Conservation (phyloP, 1,140 invertebrate species). For the Gryllus bimaculatus region DNA sequence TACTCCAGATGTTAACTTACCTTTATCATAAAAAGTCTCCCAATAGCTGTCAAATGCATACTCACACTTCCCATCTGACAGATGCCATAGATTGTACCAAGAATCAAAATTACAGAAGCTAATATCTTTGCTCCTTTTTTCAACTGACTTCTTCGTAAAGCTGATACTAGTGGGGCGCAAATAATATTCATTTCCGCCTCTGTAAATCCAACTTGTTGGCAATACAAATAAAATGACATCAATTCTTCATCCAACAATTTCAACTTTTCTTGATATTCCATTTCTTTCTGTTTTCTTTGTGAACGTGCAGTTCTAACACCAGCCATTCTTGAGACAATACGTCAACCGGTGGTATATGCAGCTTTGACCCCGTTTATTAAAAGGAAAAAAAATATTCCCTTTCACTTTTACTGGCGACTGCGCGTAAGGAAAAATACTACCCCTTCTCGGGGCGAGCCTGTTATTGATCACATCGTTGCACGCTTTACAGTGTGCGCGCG, state of each 20-base stretch:
- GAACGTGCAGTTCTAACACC: not conserved
- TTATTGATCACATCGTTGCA: too few relatives aligned
- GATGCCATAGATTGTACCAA: conserved; percentile 32
- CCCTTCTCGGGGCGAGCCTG: too few relatives aligned
- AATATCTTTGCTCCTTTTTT: conserved; percentile 36
- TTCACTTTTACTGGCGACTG: too few relatives aligned
- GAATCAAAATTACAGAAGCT: conserved; percentile 28
- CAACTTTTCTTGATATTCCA: conserved; percentile 32
- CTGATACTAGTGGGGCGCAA: conserved; percentile 49
- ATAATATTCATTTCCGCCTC: conserved; percentile 57
- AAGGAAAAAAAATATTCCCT: too few relatives aligned
- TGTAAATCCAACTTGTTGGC: conserved; percentile 53
- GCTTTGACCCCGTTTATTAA: too few relatives aligned
- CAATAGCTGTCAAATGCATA: conserved; percentile 47
- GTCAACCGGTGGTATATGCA: too few relatives aligned
- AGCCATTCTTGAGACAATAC: not conserved
- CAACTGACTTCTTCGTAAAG: conserved; percentile 47
- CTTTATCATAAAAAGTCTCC: conserved; percentile 52
- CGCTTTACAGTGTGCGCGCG: too few relatives aligned
- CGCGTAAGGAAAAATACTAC: too few relatives aligned
- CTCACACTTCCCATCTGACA: conserved; percentile 41
- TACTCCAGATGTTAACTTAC: conserved; percentile 15
- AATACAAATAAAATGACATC: conserved; percentile 50
- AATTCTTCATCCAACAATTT: conserved; percentile 45
- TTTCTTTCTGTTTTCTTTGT: conserved; percentile 18